Evolutionary conservation across 2,113 vertebrate species (phyloP).

Genomic region (Nannospalax galili): DNA sequence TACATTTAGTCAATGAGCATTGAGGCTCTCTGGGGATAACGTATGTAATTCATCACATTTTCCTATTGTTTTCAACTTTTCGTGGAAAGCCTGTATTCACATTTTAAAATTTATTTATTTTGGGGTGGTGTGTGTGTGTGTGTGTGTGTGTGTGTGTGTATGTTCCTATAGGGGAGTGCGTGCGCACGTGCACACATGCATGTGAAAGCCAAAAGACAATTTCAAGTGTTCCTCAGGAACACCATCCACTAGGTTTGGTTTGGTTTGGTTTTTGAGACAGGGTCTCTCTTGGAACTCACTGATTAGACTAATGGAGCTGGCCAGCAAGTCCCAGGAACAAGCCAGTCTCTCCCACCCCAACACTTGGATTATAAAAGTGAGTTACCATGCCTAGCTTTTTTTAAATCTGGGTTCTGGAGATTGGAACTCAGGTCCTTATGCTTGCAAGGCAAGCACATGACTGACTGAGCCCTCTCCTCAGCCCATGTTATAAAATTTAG

Average conservation of each 20-base stretch:
- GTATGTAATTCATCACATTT: not conserved
- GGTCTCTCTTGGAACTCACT: not conserved
- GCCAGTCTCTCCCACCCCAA: not conserved
- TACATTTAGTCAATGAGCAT: not conserved
- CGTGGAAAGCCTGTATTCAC: not conserved
- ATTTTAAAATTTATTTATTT: not conserved
- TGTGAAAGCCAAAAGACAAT: not conserved
- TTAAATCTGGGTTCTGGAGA: not conserved
- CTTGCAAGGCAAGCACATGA: not conserved
- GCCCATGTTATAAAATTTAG: not conserved
- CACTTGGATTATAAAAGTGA: too few relatives aligned
- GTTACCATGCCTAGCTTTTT: too few relatives aligned
- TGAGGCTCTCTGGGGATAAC: not conserved
- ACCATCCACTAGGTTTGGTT: not conserved
- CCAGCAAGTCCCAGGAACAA: not conserved
- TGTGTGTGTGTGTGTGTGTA: not conserved
- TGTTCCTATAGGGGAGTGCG: not conserved
- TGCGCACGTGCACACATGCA: not conserved
- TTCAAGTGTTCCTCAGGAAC: not conserved
- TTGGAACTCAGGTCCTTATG: not conserved
- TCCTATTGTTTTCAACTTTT: constrained; percentile 28
- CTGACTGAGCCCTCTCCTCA: not conserved
- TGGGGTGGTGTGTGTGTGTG: too few relatives aligned
- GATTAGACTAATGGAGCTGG: not conserved
- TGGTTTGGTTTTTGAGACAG: not conserved